phyloP scores from a whole-genome alignment of 2,113 vertebrate genomes.

The Limnothrissa miodon region DNA sequence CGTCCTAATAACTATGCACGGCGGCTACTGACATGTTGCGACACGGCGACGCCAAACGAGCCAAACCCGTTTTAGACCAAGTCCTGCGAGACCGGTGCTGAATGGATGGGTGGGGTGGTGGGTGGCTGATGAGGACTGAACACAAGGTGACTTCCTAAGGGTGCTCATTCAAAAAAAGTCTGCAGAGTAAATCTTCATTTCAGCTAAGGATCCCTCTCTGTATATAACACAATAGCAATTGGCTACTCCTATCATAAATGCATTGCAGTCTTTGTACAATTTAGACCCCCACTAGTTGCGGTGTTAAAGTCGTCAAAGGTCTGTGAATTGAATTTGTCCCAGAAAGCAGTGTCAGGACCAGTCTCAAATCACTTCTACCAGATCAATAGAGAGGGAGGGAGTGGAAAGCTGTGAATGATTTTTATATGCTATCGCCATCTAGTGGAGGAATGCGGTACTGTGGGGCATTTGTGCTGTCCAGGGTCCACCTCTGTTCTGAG shows the following conservation, averaged over 20 bases:
- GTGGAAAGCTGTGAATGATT: slow-evolving; percentile 8
- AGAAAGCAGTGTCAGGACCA: neutral
- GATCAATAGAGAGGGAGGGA: neutral
- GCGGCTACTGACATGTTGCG: slow-evolving; percentile 5
- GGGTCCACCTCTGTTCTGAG: neutral
- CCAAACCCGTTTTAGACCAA: neutral
- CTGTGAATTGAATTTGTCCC: neutral
- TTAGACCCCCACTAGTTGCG: neutral
- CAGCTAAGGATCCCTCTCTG: neutral
- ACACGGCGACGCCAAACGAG: neutral
- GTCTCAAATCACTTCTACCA: neutral
- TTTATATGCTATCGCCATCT: slow-evolving; percentile 5
- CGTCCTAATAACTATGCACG: neutral
- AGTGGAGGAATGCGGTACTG: neutral
- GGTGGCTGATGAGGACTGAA: neutral
- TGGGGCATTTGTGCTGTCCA: neutral
- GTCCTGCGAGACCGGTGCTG: neutral
- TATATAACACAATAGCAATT: neutral
- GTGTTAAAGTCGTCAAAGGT: neutral
- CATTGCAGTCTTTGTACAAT: neutral
- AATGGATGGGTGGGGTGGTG: neutral
- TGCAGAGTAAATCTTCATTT: neutral
- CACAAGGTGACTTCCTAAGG: neutral
- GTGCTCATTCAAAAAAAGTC: neutral
- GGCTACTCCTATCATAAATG: neutral